Evolutionary conservation across 2,113 vertebrate genomes (phyloP).

Genomic region (Saiga tatarica): DNA sequence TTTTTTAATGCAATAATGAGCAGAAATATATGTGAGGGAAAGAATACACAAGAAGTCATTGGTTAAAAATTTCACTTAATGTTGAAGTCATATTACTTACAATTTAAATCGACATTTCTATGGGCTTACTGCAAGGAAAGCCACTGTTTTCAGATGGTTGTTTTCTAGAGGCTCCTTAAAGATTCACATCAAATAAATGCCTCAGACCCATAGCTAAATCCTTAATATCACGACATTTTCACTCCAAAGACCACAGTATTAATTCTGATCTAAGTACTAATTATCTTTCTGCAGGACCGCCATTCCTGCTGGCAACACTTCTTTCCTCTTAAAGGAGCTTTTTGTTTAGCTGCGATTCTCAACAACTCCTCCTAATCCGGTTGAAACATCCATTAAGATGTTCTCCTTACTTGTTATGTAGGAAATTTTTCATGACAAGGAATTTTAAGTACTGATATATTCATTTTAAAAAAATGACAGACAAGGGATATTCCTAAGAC

Average conservation of each 20-base stretch:
- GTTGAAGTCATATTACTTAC: neutral
- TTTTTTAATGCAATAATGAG: neutral
- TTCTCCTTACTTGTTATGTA: neutral
- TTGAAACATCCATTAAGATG: neutral
- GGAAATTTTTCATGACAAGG: neutral
- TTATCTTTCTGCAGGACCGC: neutral
- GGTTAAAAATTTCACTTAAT: neutral
- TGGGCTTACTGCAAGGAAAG: neutral
- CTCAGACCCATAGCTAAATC: neutral
- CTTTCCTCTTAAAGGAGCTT: neutral
- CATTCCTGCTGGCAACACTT: neutral
- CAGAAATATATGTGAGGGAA: neutral
- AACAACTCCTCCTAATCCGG: neutral
- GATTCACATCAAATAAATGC: neutral
- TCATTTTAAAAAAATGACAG: neutral
- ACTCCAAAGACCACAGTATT: neutral
- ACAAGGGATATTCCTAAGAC: neutral
- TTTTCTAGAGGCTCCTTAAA: neutral
- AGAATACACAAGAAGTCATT: neutral
- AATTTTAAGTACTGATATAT: neutral
- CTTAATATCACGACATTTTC: neutral
- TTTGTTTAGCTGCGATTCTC: neutral
- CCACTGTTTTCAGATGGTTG: neutral
- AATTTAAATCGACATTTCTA: neutral
- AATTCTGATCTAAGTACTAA: neutral